A percentile compares a stretch with the other conserved stretches of the same genome.
phyloP scores from a whole-genome alignment of 2,888 invertebrate species.

The Dryobota labecula region DNA sequence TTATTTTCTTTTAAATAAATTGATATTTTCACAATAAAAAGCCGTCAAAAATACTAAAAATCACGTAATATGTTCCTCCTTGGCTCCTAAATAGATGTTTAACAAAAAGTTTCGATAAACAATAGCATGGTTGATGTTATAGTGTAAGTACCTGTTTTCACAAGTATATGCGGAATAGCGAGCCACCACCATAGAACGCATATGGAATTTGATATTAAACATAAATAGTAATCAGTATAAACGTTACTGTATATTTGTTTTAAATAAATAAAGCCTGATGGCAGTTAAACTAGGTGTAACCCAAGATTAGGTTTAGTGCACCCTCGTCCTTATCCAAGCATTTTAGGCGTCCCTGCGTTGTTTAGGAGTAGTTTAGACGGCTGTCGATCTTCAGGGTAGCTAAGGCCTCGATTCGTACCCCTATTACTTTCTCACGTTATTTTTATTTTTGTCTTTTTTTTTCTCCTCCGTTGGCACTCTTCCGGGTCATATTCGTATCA shows the following conservation, averaged over 20 bases:
- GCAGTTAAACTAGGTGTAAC: constrained; percentile 73
- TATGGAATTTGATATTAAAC: constrained; percentile 78
- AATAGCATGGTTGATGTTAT: constrained; percentile 84
- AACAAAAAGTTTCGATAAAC: constrained; percentile 73
- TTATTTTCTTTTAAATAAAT: neutral
- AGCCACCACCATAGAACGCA: constrained; percentile 82
- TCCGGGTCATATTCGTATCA: constrained; percentile 87
- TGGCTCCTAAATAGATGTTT: constrained; percentile 83
- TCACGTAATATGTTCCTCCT: constrained; percentile 78
- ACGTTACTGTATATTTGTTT: constrained; percentile 61
- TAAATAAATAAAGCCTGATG: constrained; percentile 69
- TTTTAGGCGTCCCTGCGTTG: constrained; percentile 82
- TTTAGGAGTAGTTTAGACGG: constrained; percentile 81
- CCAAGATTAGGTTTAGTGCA: constrained; percentile 70
- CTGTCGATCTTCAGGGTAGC: constrained; percentile 80
- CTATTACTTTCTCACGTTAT: constrained; percentile 72
- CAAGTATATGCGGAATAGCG: constrained; percentile 76
- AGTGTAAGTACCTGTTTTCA: constrained; percentile 76
- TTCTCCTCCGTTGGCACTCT: constrained; percentile 75
- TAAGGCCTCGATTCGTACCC: constrained; percentile 78
- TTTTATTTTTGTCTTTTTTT: constrained; percentile 73
- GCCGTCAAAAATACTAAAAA: constrained; percentile 69
- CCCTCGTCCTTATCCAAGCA: constrained; percentile 75
- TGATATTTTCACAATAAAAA: constrained; percentile 81
- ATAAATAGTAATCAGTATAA: constrained; percentile 66